Conservation (phyloP, 1,140 invertebrate genomes). For the Leptestheria dahalacensis region DNA sequence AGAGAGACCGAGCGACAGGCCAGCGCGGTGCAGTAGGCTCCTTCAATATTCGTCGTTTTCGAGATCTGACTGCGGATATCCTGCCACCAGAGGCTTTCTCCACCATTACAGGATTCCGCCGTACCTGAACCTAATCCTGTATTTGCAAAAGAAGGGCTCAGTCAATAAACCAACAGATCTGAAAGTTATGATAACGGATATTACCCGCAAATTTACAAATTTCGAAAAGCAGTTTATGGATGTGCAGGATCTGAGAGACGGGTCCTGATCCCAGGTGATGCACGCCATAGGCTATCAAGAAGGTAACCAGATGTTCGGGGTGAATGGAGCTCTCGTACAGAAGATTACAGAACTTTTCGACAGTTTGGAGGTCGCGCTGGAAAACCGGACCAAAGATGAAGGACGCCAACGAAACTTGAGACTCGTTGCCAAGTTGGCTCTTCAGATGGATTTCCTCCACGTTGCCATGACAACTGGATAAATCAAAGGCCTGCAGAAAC, state of each 20-base stretch:
- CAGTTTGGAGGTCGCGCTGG: not conserved
- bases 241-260: constrained; percentile 29
- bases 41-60: constrained; percentile 49
- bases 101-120: constrained; percentile 8
- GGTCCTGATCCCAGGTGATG: not conserved
- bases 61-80: constrained; percentile 48
- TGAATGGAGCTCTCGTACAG: not conserved
- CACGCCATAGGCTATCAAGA: not conserved
- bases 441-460: constrained; percentile 1
- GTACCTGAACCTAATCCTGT: constrained; percentile 1
- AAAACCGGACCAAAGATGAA: not conserved
- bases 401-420: not conserved
- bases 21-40: constrained; percentile 54
- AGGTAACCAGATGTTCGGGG: not conserved
- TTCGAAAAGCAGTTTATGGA: constrained; percentile 31
- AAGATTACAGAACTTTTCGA: not conserved
- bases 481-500: constrained; percentile 10
- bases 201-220: constrained; percentile 31
- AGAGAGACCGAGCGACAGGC: constrained; percentile 51
- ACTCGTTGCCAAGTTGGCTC: not conserved
- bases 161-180: too few relatives aligned
- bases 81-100: constrained; percentile 48
- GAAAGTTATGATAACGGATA: too few relatives aligned
- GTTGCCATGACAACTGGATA: not conserved
- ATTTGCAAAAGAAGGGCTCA: too few relatives aligned